Base-by-base conservation (phyloP, 1,140 invertebrate species). In the Drosophila rufa region DNA sequence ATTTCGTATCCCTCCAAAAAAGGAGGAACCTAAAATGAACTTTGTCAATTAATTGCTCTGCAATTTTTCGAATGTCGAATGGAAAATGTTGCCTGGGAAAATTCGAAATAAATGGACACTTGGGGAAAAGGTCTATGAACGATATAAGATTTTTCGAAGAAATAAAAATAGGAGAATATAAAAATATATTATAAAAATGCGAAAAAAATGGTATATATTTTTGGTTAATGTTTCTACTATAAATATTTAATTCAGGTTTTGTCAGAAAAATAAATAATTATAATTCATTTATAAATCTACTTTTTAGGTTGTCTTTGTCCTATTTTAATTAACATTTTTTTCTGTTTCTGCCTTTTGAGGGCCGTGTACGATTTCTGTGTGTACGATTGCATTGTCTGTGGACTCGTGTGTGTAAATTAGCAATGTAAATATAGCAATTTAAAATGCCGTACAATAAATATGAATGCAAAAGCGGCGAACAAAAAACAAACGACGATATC, bases 371-470 rank as follows among this genome's bases (percentile, higher is more conserved):
- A 59, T 25, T 62, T 33, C 27, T 25, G 57, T 61, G 17, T 50
- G 51, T 27, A 75, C 67, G 17, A 57, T 55, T 66, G 46, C 36
- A 53, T 59, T 67, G 30, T 53, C 45, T 53, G 65, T 53, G 55
- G 68, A 64, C 59, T 58, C 79, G 65, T 83, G 80, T 83, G 66
- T 80, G 80, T 80, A 79, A 89, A 89, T 89, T 89, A 89, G 84
- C 84, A 89, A 89, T 89, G 84, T 89, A 89, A 89, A 89, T 89
- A 89, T 89, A 79, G 84, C 84, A 89, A 89, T 89, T 89, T 89
- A 89, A 89, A 89, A 89, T 89, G 80, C 80, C 74, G 78, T 75
- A 89, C 84, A 89, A 89, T 89, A 89, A 89, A 89, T 89, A 89
- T 89, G 84, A 84, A 89, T 89, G 83, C 78, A 83, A 89, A 70